Evolutionary conservation across 2,888 invertebrate species (phyloP).

Genomic region (Andrena camellia): DNA sequence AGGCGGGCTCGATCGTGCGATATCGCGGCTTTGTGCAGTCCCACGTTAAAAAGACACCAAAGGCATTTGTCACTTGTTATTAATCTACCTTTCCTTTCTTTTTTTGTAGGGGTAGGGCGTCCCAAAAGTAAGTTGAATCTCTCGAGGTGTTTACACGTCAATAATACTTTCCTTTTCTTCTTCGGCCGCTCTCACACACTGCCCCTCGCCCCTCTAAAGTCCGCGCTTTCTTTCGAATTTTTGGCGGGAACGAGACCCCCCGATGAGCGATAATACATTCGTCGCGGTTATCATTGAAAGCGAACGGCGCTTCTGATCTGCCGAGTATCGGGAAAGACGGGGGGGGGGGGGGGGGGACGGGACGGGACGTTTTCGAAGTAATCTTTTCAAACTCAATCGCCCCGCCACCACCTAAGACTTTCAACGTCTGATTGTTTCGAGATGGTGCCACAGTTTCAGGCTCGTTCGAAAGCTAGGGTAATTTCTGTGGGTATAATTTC

Average conservation of each 20-base stretch:
- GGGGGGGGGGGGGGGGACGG: too few species aligned
- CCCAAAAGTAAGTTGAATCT: conserved; percentile 85
- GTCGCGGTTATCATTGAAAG: not conserved
- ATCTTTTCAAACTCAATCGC: too few species aligned
- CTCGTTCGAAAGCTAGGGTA: not conserved
- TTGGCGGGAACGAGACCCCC: conserved; percentile 55
- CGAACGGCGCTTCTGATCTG: too few species aligned
- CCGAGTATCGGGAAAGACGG: too few species aligned
- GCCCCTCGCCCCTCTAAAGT: conserved; percentile 49
- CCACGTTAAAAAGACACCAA: conserved; percentile 47
- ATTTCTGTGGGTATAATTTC: not conserved
- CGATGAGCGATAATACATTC: not conserved
- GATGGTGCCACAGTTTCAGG: not conserved
- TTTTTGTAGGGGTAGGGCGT: conserved; percentile 85
- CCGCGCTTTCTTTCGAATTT: conserved; percentile 57
- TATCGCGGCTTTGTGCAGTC: conserved; percentile 66
- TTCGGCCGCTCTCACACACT: conserved; percentile 74
- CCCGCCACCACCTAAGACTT: too few species aligned
- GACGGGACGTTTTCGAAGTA: too few species aligned
- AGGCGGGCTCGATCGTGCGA: conserved; percentile 30
- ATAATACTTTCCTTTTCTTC: conserved; percentile 79
- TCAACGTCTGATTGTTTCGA: too few species aligned
- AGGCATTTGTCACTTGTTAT: conserved; percentile 69
- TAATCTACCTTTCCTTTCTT: conserved; percentile 83
- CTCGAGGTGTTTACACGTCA: conserved; percentile 81